Base-by-base conservation (phyloP, 2,888 invertebrate genomes). In the Lydus trimaculatus region DNA sequence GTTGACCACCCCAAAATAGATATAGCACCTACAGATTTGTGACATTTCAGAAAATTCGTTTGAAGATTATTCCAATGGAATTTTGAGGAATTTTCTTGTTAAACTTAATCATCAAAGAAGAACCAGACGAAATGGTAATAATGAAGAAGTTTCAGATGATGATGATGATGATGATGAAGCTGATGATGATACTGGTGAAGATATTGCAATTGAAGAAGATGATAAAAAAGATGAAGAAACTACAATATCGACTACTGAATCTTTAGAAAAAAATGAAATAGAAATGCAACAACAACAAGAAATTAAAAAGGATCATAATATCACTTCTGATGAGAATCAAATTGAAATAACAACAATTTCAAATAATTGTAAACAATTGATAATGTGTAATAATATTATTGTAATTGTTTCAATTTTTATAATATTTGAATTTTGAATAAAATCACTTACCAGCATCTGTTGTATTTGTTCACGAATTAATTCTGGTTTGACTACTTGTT, bases 401-500 rank as follows among this genome's bases (percentile, higher is more conserved):
- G 6, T 63, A 20, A 2, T 31, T 1, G n/a, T 58, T 31, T 20
- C 48, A n/a, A 23, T 61, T 61, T 61, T n/a, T 0, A 13, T 15
- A 23, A 15, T 36, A 59, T 31, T 20, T 15, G 11, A 23, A 25
- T 15, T 61, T 31, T 60, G 17, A 61, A 61, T 61, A 23, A 61
- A 36, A 43, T 31, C 11, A 68, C 71, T 71, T 63, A 71, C 71
- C 71, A 71, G 65, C 68, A 71, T 71, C 52, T 71, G 71, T 62
- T 68, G 71, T 33, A 71, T 58, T 52, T 65, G 87, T 86, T 78
- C 91, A 87, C 78, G 92, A 88, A 72, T 60, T 82, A 88, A 88
- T 78, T 91, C 90, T 66, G 90, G 89, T 80, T 91, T 87, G 76
- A 89, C 86, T 80, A 87, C 86, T 82, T 89, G 90, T 84, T 91